phyloP scores from a whole-genome alignment of 2,113 vertebrate species.

The Acinonyx jubatus region DNA sequence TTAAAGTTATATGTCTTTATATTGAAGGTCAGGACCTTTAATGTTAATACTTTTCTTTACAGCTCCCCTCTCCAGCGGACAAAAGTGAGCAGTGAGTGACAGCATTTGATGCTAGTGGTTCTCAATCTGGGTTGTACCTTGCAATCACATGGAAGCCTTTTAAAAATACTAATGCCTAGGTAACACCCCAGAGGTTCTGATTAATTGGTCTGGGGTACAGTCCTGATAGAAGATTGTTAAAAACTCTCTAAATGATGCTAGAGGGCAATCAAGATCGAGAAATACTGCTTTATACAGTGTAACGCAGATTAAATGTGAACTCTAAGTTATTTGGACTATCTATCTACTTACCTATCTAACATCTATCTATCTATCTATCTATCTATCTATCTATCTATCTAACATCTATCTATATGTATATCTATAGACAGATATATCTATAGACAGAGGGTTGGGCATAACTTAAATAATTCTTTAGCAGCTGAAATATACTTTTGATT shows the following conservation, averaged over 20 bases:
- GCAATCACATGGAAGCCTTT: background rate
- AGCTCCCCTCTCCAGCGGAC: background rate
- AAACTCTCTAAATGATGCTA: constrained; percentile 22
- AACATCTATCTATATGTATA: background rate
- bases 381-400: too few relatives aligned
- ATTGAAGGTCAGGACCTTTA: background rate
- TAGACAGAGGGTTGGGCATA: background rate
- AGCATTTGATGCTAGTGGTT: background rate
- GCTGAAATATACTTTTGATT: constrained; percentile 35
- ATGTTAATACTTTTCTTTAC: background rate
- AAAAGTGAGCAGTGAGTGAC: background rate
- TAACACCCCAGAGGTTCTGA: background rate
- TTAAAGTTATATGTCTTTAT: background rate
- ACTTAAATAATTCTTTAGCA: constrained; percentile 27
- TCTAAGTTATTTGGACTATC: background rate
- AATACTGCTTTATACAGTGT: background rate
- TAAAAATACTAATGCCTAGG: background rate
- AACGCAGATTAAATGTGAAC: background rate
- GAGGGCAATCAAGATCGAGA: constrained; percentile 1
- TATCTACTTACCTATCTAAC: background rate
- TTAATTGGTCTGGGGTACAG: background rate
- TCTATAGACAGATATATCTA: background rate
- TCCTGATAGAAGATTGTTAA: background rate
- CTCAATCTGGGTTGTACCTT: constrained; percentile 9
- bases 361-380: background rate